A percentile compares a stretch with the other conserved stretches of the same genome.
Evolutionary conservation across 1,140 invertebrate genomes (phyloP).

Genomic region (Pseudobourletiella spinata): DNA sequence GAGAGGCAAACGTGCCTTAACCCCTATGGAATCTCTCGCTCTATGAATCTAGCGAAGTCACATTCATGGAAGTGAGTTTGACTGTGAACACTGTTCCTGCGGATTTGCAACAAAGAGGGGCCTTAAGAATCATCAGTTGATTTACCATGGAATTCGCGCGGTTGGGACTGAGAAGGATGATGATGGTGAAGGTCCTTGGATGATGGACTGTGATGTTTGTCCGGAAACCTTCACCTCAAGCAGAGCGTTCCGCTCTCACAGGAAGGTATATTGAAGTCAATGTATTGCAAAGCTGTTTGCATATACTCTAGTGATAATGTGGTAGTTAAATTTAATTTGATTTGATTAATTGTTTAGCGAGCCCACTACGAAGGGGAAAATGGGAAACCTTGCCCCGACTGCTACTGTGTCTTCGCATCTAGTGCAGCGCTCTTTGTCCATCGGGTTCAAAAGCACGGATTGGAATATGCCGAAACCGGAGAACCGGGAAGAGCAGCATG

Average conservation of each 20-base stretch:
- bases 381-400: neutral
- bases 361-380: too few relatives aligned
- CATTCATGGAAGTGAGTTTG: neutral
- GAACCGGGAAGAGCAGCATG: too few relatives aligned
- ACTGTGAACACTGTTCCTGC: neutral
- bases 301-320: neutral
- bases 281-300: neutral
- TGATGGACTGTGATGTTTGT: neutral
- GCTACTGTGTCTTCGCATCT: neutral
- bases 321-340: too few relatives aligned
- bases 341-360: too few relatives aligned
- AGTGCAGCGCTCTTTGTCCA: neutral
- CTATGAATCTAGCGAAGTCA: conserved; percentile 1
- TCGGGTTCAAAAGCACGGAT: neutral
- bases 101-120: neutral
- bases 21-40: too few relatives aligned
- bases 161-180: neutral
- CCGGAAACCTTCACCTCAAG: neutral
- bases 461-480: too few relatives aligned
- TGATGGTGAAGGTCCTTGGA: neutral
- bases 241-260: neutral
- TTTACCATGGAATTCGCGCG: neutral
- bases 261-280: too few relatives aligned
- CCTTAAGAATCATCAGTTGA: neutral
- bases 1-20: too few relatives aligned